Evolutionary conservation across 1,140 invertebrate genomes (phyloP).

Genomic region (Zaprionus capensis): DNA sequence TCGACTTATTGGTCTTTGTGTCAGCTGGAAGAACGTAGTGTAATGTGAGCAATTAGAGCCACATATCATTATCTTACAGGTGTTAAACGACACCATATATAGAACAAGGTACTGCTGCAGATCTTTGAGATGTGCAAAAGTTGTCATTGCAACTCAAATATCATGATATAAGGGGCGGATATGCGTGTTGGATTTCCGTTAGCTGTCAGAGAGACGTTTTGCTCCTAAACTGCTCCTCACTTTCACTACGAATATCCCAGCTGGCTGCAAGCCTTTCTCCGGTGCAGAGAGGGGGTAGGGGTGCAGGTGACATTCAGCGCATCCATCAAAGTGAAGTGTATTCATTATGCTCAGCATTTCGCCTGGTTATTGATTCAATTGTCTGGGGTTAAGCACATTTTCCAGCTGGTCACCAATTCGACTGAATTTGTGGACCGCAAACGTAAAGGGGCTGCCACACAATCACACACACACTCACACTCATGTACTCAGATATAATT

Average conservation of each 20-base stretch:
- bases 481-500: constrained; percentile 16
- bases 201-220: constrained; percentile 33
- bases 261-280: constrained; percentile 40
- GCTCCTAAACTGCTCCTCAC: not conserved
- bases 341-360: constrained; percentile 49
- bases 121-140: constrained; percentile 19
- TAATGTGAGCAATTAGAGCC: constrained; percentile 73
- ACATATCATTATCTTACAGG: constrained; percentile 68
- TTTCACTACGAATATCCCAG: constrained; percentile 31
- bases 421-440: constrained; percentile 53
- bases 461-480: not conserved
- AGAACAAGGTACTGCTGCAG: not conserved
- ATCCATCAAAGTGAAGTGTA: constrained; percentile 77
- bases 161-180: constrained; percentile 64
- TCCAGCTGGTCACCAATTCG: constrained; percentile 68
- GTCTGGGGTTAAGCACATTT: constrained; percentile 53
- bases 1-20: constrained; percentile 80
- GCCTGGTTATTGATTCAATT: constrained; percentile 47
- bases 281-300: not conserved
- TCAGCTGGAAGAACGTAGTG: constrained; percentile 58
- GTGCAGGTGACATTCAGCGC: constrained; percentile 49
- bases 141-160: constrained; percentile 50
- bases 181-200: constrained; percentile 54
- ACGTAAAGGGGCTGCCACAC: constrained; percentile 38
- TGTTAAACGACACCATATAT: constrained; percentile 57